Percentiles rank a stretch among this genome's conserved stretches.
These are phyloP conservation scores for Crocidura indochinensis DNA, from an alignment of 2,797 vertebrate species.

Conservation along the genomic window DNA sequence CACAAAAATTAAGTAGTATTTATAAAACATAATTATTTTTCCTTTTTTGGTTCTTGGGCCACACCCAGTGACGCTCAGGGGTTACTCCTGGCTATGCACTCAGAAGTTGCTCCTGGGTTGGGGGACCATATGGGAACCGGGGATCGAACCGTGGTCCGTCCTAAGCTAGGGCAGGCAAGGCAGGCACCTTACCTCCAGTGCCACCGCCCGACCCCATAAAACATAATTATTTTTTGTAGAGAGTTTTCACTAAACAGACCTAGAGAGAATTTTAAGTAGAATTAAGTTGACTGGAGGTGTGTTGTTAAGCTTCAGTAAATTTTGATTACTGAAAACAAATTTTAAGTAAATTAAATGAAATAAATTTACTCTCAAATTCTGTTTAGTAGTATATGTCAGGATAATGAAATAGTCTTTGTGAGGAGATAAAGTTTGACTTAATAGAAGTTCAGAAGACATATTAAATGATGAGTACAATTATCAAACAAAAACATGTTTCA, in stretches of 20 bases:
- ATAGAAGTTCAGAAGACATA: not conserved
- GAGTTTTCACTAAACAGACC: constrained; percentile 23
- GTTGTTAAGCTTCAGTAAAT: constrained; percentile 12
- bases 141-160: too few species aligned
- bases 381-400: not conserved
- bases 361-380: not conserved
- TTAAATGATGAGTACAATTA: not conserved
- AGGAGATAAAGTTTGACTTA: not conserved
- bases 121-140: too few species aligned
- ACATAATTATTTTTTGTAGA: constrained; percentile 54
- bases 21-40: constrained; percentile 63
- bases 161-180: too few species aligned
- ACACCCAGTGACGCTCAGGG: too few species aligned
- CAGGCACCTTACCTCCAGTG: too few species aligned
- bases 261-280: constrained; percentile 27
- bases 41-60: too few species aligned
- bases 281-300: not conserved
- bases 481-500: not conserved
- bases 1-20: constrained; percentile 38
- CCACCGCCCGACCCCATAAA: too few species aligned
- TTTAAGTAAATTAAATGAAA: constrained; percentile 50
- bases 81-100: too few species aligned
- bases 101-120: too few species aligned
- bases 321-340: constrained; percentile 17
- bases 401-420: not conserved